Percentiles rank a stretch among this genome's conserved stretches.
phyloP scores from a whole-genome alignment of 92 coral and sea anemone genomes.

The Virgularia gustaviana region DNA sequence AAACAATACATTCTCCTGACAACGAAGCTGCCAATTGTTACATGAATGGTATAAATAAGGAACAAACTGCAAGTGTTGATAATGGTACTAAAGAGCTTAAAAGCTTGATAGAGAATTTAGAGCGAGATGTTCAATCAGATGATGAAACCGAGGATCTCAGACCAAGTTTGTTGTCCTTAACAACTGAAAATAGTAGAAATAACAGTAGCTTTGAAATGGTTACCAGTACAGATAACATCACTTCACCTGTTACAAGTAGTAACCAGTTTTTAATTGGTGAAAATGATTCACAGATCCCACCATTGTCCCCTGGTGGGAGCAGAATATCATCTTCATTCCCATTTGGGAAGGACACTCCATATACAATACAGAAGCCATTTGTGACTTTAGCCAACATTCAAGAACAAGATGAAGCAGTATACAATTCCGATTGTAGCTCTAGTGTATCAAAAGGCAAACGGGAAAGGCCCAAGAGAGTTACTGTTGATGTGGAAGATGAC shows the following conservation, averaged over 20 bases:
- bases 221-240: constrained; percentile 18
- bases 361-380: constrained; percentile 40
- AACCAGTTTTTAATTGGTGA: neutral
- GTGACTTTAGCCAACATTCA: constrained; percentile 30
- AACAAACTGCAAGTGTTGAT: neutral
- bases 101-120: constrained; percentile 31
- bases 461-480: constrained; percentile 41
- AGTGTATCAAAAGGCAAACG: constrained; percentile 30
- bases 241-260: constrained; percentile 7
- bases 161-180: constrained; percentile 21
- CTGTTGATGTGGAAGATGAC: constrained; percentile 26
- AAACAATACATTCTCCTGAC: constrained; percentile 31
- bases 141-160: constrained; percentile 16
- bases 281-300: constrained; percentile 1
- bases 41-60: neutral
- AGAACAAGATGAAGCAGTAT: constrained; percentile 38
- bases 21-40: constrained; percentile 3
- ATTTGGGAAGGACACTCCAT: constrained; percentile 29
- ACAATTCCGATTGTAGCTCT: constrained; percentile 31
- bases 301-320: constrained; percentile 26
- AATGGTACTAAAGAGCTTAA: constrained; percentile 13
- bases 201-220: neutral
- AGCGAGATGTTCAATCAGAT: constrained; percentile 9
- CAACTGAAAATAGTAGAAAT: neutral
- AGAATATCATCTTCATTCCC: constrained; percentile 22